phyloP scores from a whole-genome alignment of 2,113 vertebrate genomes.

The Fregata magnificens region DNA sequence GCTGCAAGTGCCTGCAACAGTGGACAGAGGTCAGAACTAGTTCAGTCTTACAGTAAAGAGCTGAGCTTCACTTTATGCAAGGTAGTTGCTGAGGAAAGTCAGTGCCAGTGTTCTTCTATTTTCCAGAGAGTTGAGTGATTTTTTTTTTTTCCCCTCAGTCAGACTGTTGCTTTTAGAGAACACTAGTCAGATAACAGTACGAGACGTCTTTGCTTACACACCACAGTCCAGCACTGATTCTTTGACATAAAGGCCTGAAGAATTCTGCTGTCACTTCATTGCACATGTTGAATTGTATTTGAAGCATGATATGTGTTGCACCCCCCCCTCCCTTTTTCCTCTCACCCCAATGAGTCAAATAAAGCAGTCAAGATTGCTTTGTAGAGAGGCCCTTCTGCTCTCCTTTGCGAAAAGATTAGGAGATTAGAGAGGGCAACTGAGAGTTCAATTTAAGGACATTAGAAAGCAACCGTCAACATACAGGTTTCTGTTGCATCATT shows the following conservation, averaged over 20 bases:
- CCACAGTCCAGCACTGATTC: not conserved
- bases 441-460: not conserved
- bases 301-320: not conserved
- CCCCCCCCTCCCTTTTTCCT: not conserved
- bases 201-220: not conserved
- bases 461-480: not conserved
- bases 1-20: not conserved
- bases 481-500: not conserved
- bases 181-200: not conserved
- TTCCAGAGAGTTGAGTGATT: not conserved
- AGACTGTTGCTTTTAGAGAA: not conserved
- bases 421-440: not conserved
- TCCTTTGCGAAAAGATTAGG: conserved; percentile 5
- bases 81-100: not conserved
- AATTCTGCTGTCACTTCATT: conserved; percentile 23
- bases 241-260: not conserved
- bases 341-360: not conserved
- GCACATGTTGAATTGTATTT: conserved; percentile 9
- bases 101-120: not conserved
- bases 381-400: not conserved
- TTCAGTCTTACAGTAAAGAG: not conserved
- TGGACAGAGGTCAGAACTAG: not conserved
- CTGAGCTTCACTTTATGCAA: not conserved
- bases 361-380: not conserved
- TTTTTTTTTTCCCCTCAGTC: not conserved